Evolutionary conservation across 2,888 invertebrate species (phyloP), one percentile per base, ranked within the genome.

Genomic region (Drosophila paramelanica): DNA sequence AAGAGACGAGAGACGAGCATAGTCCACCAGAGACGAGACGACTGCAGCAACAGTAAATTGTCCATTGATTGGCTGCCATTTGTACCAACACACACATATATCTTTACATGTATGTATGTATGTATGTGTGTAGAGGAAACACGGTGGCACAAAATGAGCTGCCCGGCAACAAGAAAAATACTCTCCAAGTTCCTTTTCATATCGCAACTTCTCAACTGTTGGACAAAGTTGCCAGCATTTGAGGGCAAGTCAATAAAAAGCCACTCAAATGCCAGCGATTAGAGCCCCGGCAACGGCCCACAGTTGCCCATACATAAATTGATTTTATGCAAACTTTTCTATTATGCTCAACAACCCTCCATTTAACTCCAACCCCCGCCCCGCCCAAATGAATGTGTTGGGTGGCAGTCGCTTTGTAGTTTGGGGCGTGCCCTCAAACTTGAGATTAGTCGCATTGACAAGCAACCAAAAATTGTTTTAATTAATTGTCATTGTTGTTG

Each of bases 321-420:
- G 83, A 83, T 83, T 83, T 79, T 83, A 79, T 86, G 80, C 83
- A 73, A 82, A 82, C 74, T 83, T 88, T 72, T 81, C 77, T 69
- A 71, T 70, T 73, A 81, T 66, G 17, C 39, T 11, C 17, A 17
- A n/a, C 11, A n/a, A 17, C n/a, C 3, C 10, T 14, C 20, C 41
- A 4, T 6, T 10, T 13, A 13, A 36, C 36, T 36, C 36, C 36
- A 36, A 36, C 33, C 13, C 41, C 13, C 6, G 2, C 27, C 3
- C 5, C 10, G 38, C 13, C 36, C 53, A 36, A 38, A 38, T 61
- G 72, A 60, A 27, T 56, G 66, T 41, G 66, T 41, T 72, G 46
- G 41, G 38, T 38, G 41, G 38, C 33, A 39, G 27, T 10, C 31
- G 31, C 39, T 25, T 41, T 67, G 39, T 33, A 51, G 45, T 23